Conservation (phyloP, 2,113 vertebrate genomes). For the Calonectris borealis region DNA sequence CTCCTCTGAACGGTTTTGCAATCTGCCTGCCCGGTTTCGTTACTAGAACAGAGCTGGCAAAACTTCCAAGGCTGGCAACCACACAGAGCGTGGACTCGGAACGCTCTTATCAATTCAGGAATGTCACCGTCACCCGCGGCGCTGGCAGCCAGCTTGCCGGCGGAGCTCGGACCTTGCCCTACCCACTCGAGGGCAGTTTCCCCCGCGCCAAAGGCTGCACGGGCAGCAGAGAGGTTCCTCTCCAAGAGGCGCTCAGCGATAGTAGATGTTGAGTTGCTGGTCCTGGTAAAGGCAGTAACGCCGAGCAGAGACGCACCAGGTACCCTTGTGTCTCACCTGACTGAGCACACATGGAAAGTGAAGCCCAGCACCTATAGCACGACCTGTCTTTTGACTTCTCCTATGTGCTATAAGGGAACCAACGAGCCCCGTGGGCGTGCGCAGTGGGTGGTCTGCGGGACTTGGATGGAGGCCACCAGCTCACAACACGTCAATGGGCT, state of each 20-base stretch:
- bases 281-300: background rate
- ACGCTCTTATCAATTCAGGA: background rate
- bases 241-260: background rate
- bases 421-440: background rate
- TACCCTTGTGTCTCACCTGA: background rate
- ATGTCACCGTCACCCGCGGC: fast-evolving
- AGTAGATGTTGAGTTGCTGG: background rate
- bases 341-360: background rate
- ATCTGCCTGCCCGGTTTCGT: background rate
- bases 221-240: background rate
- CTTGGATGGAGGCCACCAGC: background rate
- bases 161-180: background rate
- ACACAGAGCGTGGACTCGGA: background rate
- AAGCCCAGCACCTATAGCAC: background rate
- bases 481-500: background rate
- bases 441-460: background rate
- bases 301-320: fast-evolving
- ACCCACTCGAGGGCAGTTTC: background rate
- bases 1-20: background rate
- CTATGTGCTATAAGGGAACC: background rate
- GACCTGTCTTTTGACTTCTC: background rate
- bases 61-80: background rate
- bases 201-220: background rate
- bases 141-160: background rate
- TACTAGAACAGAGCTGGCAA: background rate